Conservation (phyloP, 2,113 vertebrate genomes). For the Falco punctatus region DNA sequence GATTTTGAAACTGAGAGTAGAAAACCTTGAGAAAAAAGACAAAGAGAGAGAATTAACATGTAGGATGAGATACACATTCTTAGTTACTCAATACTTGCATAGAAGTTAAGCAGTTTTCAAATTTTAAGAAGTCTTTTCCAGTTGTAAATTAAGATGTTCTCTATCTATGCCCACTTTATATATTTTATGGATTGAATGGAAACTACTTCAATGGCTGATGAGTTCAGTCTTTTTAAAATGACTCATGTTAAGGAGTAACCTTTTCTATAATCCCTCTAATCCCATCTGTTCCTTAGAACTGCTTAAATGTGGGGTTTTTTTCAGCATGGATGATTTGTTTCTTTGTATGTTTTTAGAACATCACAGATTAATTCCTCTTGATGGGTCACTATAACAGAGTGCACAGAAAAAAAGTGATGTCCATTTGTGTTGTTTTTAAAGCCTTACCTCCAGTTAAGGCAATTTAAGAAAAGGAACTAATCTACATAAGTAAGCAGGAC, state of each 20-base stretch:
- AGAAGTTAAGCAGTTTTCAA: background rate
- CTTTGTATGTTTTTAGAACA: slow-evolving; percentile 34
- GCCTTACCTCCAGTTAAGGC: slow-evolving; percentile 16
- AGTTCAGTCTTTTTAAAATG: slow-evolving; percentile 49
- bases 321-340: slow-evolving; percentile 33
- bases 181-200: slow-evolving; percentile 70
- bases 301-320: slow-evolving; percentile 41
- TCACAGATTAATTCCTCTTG: slow-evolving; percentile 63
- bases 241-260: slow-evolving; percentile 33
- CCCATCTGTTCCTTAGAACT: slow-evolving; percentile 47
- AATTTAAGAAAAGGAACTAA: slow-evolving; percentile 44
- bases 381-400: slow-evolving; percentile 26
- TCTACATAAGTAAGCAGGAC: slow-evolving; percentile 16
- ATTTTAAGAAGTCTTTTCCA: slow-evolving; percentile 27
- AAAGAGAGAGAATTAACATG: slow-evolving; percentile 77
- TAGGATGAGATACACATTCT: slow-evolving; percentile 77
- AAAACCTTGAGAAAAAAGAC: slow-evolving; percentile 84
- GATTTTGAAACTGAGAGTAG: slow-evolving; percentile 76
- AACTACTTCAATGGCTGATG: slow-evolving; percentile 65
- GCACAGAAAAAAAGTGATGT: slow-evolving; percentile 10
- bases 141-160: background rate
- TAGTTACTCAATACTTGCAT: background rate
- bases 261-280: slow-evolving; percentile 70
- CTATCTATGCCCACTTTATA: slow-evolving; percentile 66
- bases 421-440: slow-evolving; percentile 17